phyloP scores from a whole-genome alignment of 1,140 invertebrate genomes.

The Elysia chlorotica region DNA sequence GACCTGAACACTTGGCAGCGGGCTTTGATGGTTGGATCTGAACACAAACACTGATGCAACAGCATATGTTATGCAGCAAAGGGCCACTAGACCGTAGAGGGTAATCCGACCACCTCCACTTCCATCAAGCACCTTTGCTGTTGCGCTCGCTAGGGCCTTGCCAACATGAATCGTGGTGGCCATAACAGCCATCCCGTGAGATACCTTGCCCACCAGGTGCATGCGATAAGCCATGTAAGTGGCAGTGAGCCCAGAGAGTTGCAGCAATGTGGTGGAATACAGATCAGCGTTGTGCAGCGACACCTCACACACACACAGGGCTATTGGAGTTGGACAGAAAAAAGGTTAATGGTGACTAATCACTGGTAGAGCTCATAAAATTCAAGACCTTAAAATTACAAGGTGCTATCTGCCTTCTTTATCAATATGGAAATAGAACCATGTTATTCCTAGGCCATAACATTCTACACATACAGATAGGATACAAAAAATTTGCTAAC shows the following conservation, averaged over 20 bases:
- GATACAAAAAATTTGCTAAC: no score
- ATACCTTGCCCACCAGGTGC: conserved; percentile 31
- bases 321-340: no score
- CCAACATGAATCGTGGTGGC: conserved; percentile 27
- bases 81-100: conserved; percentile 1
- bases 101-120: conserved; percentile 15
- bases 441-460: no score
- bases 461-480: no score
- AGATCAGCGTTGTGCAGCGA: conserved; percentile 33
- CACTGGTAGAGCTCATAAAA: no score
- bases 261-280: conserved; percentile 32
- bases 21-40: no score
- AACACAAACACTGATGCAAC: conserved; percentile 28
- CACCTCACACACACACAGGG: conserved; percentile 39
- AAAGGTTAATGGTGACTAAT: no score
- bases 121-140: neutral
- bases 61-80: conserved; percentile 20
- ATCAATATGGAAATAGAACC: no score
- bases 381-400: no score
- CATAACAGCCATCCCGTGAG: conserved; percentile 19
- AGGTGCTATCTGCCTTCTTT: no score
- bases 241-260: conserved; percentile 31
- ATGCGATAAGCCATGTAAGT: conserved; percentile 40
- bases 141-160: conserved; percentile 19
- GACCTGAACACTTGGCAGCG: no score